Evolutionary conservation across 2,888 invertebrate species (phyloP), one percentile per base, ranked within the genome.

Genomic region (Apeira syringaria): DNA sequence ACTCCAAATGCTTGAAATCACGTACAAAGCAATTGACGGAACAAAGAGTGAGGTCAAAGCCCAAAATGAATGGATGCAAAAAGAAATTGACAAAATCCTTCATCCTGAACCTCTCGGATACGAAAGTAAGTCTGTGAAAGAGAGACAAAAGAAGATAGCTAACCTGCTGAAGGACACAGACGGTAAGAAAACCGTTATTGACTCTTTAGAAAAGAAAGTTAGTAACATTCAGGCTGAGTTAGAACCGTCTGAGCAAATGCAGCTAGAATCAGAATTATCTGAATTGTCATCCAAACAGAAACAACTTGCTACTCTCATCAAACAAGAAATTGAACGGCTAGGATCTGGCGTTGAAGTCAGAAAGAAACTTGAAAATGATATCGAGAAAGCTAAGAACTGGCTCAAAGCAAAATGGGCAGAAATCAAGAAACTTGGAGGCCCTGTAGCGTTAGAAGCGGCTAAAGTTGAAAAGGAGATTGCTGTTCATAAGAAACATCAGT

Each of bases 381-480:
- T 97, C 12, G 96, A 96, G 46, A 94, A 93, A 66, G 94, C 96
- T 0, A 94, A 93, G 58, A 92, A 93, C 17, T 97, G 97, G 97
- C 85, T 98, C 0, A 94, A 94, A 68, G 84, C 93, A 0, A 96
- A 96, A 76, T 91, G 93, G 32, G 92, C 93, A 18, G 95, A 96
- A 63, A 91, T 96, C 8, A 93, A 94, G 50, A 95, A 95, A 62
- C 85, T 94, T 5, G 94, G 94, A 10, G 94, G 94, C 0, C 94
- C 95, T 63, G 91, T 95, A 32, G 96, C 97, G 1, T 76, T 98
- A n/a, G 92, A 94, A 71, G 93, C 96, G 0, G 80, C 92, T 7
- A 95, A 95, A 64, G 94, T 97, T n/a, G 96, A 97, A 66, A 94
- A 94, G 69, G 95, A 96, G 69, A 93, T 96, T 18, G 91, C 92